A percentile compares a stretch with the other conserved stretches of the same genome.
These are phyloP conservation scores for Neotoma lepida DNA, from an alignment of 2,113 vertebrate genomes.

Conservation along the genomic window DNA sequence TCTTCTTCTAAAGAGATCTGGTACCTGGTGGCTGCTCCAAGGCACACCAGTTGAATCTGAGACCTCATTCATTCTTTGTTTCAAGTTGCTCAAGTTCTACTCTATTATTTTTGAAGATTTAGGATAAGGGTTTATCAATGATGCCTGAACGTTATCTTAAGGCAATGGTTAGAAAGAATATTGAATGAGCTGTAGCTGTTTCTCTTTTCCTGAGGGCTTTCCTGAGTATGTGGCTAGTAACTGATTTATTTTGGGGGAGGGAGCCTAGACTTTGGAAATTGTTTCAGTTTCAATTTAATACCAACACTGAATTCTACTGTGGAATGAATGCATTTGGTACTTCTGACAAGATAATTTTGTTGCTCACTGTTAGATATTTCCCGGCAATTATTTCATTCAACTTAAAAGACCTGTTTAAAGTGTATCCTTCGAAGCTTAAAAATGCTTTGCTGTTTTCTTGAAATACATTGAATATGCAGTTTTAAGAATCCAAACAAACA, in stretches of 20 bases:
- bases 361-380: not conserved
- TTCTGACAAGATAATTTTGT: not conserved
- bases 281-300: not conserved
- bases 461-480: not conserved
- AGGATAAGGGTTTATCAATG: not conserved
- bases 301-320: not conserved
- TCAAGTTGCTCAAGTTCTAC: not conserved
- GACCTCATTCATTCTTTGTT: conserved; percentile 7
- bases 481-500: not conserved
- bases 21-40: not conserved
- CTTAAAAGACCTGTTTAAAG: not conserved
- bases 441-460: not conserved
- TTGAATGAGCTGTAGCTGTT: not conserved
- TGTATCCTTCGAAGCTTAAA: not conserved
- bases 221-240: not conserved
- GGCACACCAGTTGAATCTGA: not conserved
- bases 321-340: not conserved
- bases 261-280: not conserved
- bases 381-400: not conserved
- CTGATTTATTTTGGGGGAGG: not conserved
- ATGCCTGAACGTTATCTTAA: not conserved
- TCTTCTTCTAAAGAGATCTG: not conserved
- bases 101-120: conserved; percentile 41
- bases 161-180: not conserved
- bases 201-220: not conserved